Evolutionary conservation across 2,797 vertebrate species (phyloP), one percentile per base, ranked within the genome.

Genomic region (Silurus lanzhouensis): DNA sequence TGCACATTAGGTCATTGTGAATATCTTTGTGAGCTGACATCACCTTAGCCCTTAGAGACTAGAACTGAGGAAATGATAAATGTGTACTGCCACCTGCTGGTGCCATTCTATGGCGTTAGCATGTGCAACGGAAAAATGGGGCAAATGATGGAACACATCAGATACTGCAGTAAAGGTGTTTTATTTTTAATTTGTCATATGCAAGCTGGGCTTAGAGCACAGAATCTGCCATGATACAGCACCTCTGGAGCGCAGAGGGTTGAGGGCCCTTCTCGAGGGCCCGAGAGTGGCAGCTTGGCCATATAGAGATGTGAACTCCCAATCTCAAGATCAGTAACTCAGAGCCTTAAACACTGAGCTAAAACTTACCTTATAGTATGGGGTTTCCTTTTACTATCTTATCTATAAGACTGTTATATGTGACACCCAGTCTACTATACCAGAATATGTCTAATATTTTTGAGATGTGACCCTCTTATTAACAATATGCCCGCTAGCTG

Each of bases 21-120:
- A 83, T 31, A 63, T 20, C 58, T 74, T 13, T 46, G 55, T 72
- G 13, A 66, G 71, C 71, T 83, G 63, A 81, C 79, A 67, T 81
- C 79, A 81, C 64, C 63, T 81, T 68, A 8, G n/a, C 79, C 46
- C 58, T 81, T n/a, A 17, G 25, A 60, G 68, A 31, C 13, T 20
- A 63, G 55, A 78, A 68, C 6, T 66, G 10, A 25, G 57, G 64
- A 22, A 75, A 76, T 66, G 17, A 74, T 17, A 83, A 44, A 79
- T 48, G 31, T 66, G 46, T 89, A 83, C 88, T 85, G 82, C 89
- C 87, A 75, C 63, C 89, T 87, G 25, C 82, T 86, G 89, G 89
- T 83, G 48, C 64, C 66, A n/a, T 46, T 44, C 61, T 57, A 38
- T 38, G 44, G n/a, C 46, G 48, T 79, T 6, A 68, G 13, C 31